Percentiles rank a stretch among this genome's conserved stretches.
Conservation (phyloP, 2,888 invertebrate species). For the Trachelus iudaicus region DNA sequence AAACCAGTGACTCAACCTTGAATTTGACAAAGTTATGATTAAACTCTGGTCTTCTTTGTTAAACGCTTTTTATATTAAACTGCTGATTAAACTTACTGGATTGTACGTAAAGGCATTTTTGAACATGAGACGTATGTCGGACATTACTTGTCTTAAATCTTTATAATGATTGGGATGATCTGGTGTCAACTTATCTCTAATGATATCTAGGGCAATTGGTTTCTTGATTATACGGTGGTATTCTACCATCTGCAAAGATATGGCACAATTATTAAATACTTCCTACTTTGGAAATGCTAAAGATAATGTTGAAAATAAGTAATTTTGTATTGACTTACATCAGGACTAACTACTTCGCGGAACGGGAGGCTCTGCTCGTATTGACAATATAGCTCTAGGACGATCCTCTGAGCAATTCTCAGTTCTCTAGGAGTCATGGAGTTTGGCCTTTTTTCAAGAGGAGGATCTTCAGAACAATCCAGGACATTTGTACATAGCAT, state of each 20-base stretch:
- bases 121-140: constrained; percentile 87
- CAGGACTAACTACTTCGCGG: constrained; percentile 83
- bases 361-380: constrained; percentile 90
- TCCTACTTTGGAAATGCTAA: constrained; percentile 4
- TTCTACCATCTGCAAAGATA: constrained; percentile 69
- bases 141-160: constrained; percentile 79
- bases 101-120: constrained; percentile 88
- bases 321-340: constrained; percentile 68
- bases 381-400: constrained; percentile 92
- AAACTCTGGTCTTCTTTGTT: neutral
- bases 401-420: constrained; percentile 83
- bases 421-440: constrained; percentile 72
- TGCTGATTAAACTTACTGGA: constrained; percentile 72
- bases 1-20: constrained; percentile 81
- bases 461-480: constrained; percentile 69
- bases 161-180: constrained; percentile 79
- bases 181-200: constrained; percentile 84
- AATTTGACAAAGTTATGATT: neutral
- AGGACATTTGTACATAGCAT: constrained; percentile 87
- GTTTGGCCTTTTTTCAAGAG: constrained; percentile 65
- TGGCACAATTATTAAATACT: neutral
- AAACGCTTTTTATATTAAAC: neutral
- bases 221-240: constrained; percentile 78
- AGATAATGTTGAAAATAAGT: constrained; percentile 50
- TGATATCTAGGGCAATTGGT: constrained; percentile 88